Percentiles rank a stretch among this genome's conserved stretches.
These are phyloP conservation scores for Theristicus caerulescens DNA, from an alignment of 2,113 vertebrate species.

Conservation along the genomic window DNA sequence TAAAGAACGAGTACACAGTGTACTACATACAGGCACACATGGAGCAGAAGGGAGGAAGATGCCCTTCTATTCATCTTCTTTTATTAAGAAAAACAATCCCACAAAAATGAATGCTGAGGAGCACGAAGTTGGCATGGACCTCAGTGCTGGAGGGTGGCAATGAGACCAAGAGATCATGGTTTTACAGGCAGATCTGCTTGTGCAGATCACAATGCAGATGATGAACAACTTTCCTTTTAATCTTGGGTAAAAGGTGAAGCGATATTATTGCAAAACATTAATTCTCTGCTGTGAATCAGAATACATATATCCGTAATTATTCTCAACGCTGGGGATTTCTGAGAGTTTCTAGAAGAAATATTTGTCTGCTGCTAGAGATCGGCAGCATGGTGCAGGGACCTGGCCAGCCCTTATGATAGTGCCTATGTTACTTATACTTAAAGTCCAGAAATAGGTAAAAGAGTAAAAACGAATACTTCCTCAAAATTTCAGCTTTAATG, in stretches of 20 bases:
- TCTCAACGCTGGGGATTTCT: neutral
- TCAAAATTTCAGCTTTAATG: neutral
- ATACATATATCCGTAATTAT: neutral
- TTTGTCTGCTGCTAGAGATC: neutral
- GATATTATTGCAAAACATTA: neutral
- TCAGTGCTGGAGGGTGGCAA: neutral
- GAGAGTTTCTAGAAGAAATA: neutral
- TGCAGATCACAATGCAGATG: neutral
- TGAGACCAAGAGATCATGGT: neutral
- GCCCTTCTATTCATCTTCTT: neutral
- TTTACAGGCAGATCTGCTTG: neutral
- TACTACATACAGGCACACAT: neutral
- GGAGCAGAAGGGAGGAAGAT: neutral
- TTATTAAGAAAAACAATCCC: neutral
- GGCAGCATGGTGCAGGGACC: neutral
- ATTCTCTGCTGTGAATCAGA: neutral
- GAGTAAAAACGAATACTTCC: neutral
- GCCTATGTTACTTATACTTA: neutral
- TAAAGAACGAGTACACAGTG: neutral
- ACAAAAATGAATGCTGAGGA: neutral
- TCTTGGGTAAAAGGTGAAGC: neutral
- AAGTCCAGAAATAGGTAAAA: neutral
- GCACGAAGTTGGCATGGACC: neutral
- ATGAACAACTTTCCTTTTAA: neutral
- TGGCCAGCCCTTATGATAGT: neutral